Percentiles rank a stretch among this genome's conserved stretches.
Conservation (phyloP, 2,888 invertebrate species). For the Lysandra coridon region DNA sequence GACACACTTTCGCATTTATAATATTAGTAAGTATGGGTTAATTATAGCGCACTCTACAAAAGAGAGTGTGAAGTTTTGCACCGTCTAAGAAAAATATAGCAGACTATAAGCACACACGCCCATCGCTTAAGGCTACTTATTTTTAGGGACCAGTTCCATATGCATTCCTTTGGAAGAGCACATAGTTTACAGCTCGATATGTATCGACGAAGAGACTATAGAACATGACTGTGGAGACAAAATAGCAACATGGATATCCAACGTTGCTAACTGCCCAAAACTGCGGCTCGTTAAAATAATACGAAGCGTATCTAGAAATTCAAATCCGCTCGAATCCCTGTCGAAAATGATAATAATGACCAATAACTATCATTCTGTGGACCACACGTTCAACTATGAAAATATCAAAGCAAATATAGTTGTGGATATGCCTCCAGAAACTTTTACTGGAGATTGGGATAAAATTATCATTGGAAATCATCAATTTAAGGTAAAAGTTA, state of each 20-base stretch:
- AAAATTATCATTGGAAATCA: slow-evolving; percentile 8
- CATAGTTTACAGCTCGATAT: slow-evolving; percentile 11
- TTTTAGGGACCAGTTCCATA: slow-evolving; percentile 23
- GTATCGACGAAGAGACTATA: neutral
- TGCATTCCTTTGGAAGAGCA: slow-evolving; percentile 21
- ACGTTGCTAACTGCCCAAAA: slow-evolving; percentile 1
- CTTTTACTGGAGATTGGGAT: neutral
- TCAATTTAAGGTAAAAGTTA: slow-evolving; percentile 24
- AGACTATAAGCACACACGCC: too few species aligned
- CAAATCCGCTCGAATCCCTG: neutral
- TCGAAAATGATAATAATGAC: slow-evolving; percentile 8
- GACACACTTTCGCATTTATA: too few species aligned
- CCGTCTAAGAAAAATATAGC: too few species aligned
- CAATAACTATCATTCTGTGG: neutral
- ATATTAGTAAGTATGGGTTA: too few species aligned
- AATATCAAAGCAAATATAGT: slow-evolving; percentile 25
- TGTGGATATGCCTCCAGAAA: neutral
- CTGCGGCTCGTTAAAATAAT: slow-evolving; percentile 25
- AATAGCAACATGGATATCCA: slow-evolving; percentile 31
- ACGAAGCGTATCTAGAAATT: neutral
- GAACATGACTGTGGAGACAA: slow-evolving; percentile 30
- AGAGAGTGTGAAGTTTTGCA: too few species aligned
- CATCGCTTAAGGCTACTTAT: too few species aligned
- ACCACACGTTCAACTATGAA: neutral
- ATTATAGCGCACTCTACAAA: too few species aligned